A percentile compares a stretch with the other conserved stretches of the same genome.
Evolutionary conservation across 2,888 invertebrate genomes (phyloP).

Genomic region (Liopterus haemorrhoidalis): DNA sequence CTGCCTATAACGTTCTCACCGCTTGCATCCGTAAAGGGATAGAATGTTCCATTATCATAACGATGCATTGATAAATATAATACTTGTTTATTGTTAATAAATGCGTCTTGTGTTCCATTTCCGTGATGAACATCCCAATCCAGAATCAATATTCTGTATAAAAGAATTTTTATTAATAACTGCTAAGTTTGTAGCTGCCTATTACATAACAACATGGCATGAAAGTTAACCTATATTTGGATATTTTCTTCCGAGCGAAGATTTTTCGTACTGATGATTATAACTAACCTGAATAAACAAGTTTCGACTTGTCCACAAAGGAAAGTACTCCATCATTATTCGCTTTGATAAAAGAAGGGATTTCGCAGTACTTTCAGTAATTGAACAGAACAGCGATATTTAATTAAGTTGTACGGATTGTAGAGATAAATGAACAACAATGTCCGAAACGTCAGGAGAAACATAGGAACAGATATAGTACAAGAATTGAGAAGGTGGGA

Average conservation of each 20-base stretch:
- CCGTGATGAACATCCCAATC: slow-evolving; percentile 98
- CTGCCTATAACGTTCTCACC: slow-evolving; percentile 62
- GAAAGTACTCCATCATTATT: too few relatives aligned
- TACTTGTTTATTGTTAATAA: slow-evolving; percentile 69
- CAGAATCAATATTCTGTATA: slow-evolving; percentile 60
- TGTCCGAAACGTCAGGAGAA: too few relatives aligned
- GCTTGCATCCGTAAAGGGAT: slow-evolving; percentile 67
- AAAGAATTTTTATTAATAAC: slow-evolving; percentile 38
- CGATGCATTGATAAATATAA: slow-evolving; percentile 89
- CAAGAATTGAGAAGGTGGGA: too few relatives aligned
- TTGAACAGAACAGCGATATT: too few relatives aligned
- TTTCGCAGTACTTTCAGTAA: too few relatives aligned
- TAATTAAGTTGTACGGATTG: too few relatives aligned
- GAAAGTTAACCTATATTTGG: not conserved
- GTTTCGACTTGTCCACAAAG: too few relatives aligned
- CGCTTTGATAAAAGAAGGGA: too few relatives aligned
- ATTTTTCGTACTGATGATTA: too few relatives aligned
- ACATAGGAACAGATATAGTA: too few relatives aligned
- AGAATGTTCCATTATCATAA: slow-evolving; percentile 83
- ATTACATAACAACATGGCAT: slow-evolving; percentile 25
- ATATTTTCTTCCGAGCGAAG: not conserved
- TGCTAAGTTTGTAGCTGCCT: slow-evolving; percentile 49
- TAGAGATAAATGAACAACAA: too few relatives aligned
- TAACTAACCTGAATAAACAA: too few relatives aligned
- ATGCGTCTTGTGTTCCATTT: slow-evolving; percentile 81